Percentiles rank a stretch among this genome's conserved stretches.
Conservation (phyloP, 1,140 invertebrate genomes). For the Apolygus lucorum region DNA sequence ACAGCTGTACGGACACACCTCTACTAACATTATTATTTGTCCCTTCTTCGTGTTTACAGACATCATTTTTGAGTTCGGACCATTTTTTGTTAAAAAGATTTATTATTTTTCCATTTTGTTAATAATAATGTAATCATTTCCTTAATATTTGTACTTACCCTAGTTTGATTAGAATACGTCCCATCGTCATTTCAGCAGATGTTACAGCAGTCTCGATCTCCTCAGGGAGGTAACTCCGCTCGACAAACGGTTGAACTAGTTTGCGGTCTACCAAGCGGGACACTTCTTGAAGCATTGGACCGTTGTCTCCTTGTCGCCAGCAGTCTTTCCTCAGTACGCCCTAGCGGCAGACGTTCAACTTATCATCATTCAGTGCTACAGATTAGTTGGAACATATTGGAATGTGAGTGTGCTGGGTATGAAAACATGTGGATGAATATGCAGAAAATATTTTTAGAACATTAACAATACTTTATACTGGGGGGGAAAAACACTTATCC, state of each 20-base stretch:
- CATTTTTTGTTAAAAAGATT: too few species aligned
- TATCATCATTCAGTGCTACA: neutral
- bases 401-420: too few species aligned
- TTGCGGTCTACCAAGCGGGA: constrained; percentile 2
- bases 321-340: neutral
- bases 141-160: constrained; percentile 5
- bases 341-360: neutral
- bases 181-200: neutral
- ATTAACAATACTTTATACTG: neutral
- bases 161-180: neutral
- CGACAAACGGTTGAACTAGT: constrained; percentile 5
- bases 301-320: neutral
- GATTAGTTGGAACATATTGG: too few species aligned
- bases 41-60: too few species aligned
- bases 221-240: constrained; percentile 5
- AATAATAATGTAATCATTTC: too few species aligned
- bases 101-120: too few species aligned
- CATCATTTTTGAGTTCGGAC: too few species aligned
- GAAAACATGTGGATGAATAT: neutral
- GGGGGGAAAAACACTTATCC: neutral
- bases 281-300: neutral
- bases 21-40: too few species aligned
- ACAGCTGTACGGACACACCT: too few species aligned
- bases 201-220: constrained; percentile 7
- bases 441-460: neutral